Conservation (phyloP, 1,140 invertebrate species). For the Brachionus manjavacas region DNA sequence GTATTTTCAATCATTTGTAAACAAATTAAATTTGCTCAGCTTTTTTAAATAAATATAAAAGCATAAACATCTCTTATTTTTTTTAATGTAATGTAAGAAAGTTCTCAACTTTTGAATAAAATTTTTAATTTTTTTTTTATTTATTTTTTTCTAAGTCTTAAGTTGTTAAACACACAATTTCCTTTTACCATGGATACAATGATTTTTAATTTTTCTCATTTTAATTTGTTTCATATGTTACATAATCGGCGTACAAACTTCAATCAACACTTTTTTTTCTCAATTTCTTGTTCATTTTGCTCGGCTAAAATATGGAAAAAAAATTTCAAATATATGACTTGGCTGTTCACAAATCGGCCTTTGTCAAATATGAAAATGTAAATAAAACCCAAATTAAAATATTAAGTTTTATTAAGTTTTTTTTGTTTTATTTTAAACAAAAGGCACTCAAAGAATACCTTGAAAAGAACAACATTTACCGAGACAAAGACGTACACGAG, state of each 20-base stretch:
- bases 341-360: constrained; percentile 15
- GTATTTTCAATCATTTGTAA: constrained; percentile 37
- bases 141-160: background rate
- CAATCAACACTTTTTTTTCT: constrained; percentile 19
- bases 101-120: constrained; percentile 5
- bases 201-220: constrained; percentile 5
- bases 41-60: background rate
- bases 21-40: background rate
- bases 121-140: background rate
- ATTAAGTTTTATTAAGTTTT: background rate
- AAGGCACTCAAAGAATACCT: constrained; percentile 33
- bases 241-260: background rate
- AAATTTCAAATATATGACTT: constrained; percentile 16
- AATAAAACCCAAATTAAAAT: background rate
- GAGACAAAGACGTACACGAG: constrained; percentile 33
- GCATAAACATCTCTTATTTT: background rate
- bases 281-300: constrained; percentile 1
- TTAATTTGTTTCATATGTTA: background rate
- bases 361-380: constrained; percentile 27
- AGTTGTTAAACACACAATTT: constrained; percentile 5
- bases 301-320: background rate
- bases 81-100: background rate
- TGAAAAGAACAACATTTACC: background rate
- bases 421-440: background rate
- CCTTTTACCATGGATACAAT: constrained; percentile 17